A percentile compares a stretch with the other conserved stretches of the same genome.
phyloP scores from a whole-genome alignment of 2,888 invertebrate genomes.

The Acanthosepion pharaonis region DNA sequence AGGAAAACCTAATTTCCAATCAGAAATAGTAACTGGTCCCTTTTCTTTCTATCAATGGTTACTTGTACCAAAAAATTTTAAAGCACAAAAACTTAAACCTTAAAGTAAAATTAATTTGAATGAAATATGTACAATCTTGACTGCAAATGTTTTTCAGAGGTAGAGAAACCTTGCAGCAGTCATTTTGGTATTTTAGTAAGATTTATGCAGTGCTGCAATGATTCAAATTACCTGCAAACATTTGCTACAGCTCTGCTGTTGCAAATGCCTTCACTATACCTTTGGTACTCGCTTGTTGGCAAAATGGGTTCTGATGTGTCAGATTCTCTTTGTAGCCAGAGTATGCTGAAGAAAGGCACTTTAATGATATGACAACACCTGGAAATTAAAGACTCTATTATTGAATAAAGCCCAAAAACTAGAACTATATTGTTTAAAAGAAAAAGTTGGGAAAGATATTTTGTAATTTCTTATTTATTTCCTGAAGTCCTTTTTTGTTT shows the following conservation, averaged over 20 bases:
- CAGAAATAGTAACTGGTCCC: constrained; percentile 44
- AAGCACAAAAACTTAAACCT: neutral
- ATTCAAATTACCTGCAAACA: constrained; percentile 7
- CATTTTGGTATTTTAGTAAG: neutral
- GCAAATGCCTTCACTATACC: constrained; percentile 10
- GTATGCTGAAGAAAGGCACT: neutral
- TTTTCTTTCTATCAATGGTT: neutral
- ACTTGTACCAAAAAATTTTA: neutral
- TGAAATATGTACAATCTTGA: neutral
- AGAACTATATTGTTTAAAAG: neutral
- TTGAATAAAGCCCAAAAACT: neutral
- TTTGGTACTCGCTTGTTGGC: constrained; percentile 8
- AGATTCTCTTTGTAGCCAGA: constrained; percentile 14
- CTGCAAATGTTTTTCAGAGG: neutral
- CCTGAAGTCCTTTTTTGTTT: neutral
- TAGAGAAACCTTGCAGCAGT: neutral
- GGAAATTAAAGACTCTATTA: neutral
- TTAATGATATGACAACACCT: constrained; percentile 9
- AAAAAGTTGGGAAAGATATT: neutral
- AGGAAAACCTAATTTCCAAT: neutral
- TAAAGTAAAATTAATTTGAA: neutral
- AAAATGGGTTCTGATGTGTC: constrained; percentile 1
- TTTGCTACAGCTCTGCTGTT: constrained; percentile 4
- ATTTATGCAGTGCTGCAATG: neutral
- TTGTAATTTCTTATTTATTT: neutral